Evolutionary conservation across 2,113 vertebrate genomes (phyloP), one percentile per base, ranked within the genome.

Genomic region (Onychostoma macrolepis): DNA sequence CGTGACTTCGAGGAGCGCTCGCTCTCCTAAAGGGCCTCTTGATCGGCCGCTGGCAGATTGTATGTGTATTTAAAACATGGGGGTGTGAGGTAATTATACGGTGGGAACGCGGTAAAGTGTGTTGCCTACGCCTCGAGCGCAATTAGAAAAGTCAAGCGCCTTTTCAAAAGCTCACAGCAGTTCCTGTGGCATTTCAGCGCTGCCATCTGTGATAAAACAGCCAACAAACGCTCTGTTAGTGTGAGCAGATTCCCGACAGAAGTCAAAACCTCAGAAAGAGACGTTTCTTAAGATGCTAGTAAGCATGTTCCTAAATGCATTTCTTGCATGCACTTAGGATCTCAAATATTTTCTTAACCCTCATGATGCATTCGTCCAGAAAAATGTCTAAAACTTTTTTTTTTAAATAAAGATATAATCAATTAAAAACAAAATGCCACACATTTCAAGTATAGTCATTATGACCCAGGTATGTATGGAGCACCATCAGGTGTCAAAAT

Each of bases 1-100:
- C 61, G 38, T 92, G 91, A 93, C 93, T 93, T 92, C 91, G 76
- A 90, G 85, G 87, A 89, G 41, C 63, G 88, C 88, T 90, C 91
- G 87, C 91, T 93, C 92, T 86, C 89, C 90, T 88, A 85, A 53
- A 83, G 83, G 58, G 90, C 76, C 69, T 91, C 93, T 94, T 91
- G 80, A 93, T 92, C 93, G 87, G 92, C 91, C 85, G 87, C 90
- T 82, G 86, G 88, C 90, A 93, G 93, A 95, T 92, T 93, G 89
- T 88, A 89, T 93, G 91, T 88, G 91, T 93, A 93, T 94, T 93
- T 90, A 93, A 88, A 92, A 92, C 91, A 90, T 87, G 91, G 87
- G 87, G 82, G 81, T 88, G 81, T 88, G 90, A 78, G 88, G 90
- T 58, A 63, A 88, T 63, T 75, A 86, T 77, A 83, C 19, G 71